phyloP scores from a whole-genome alignment of 2,888 invertebrate genomes.

The Macropis europaea region DNA sequence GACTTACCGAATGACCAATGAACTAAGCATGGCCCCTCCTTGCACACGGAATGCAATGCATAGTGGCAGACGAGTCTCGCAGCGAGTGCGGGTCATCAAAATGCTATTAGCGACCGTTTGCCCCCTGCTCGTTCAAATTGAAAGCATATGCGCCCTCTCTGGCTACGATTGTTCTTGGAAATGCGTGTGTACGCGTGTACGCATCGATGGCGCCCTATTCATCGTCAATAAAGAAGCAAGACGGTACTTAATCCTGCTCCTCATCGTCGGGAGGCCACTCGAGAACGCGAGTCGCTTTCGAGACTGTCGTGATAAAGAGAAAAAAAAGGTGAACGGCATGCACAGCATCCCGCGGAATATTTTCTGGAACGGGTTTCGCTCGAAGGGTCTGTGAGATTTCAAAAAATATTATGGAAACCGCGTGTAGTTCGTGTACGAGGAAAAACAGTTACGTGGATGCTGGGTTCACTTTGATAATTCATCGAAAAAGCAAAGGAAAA shows the following conservation, averaged over 20 bases:
- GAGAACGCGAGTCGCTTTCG: not conserved
- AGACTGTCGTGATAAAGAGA: too few species aligned
- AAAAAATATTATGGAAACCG: too few species aligned
- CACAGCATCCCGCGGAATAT: too few species aligned
- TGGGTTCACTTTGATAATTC: too few species aligned
- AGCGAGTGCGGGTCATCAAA: slow-evolving; percentile 35
- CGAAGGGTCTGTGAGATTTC: too few species aligned
- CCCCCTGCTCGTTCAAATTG: slow-evolving; percentile 34
- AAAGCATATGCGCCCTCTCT: slow-evolving; percentile 14
- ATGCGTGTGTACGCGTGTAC: not conserved
- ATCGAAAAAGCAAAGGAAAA: too few species aligned
- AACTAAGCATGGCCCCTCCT: slow-evolving; percentile 60
- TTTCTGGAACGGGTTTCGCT: too few species aligned
- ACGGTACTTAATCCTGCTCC: slow-evolving; percentile 1
- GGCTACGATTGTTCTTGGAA: slow-evolving; percentile 31
- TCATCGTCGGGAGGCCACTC: not conserved
- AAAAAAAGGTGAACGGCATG: too few species aligned
- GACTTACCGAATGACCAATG: slow-evolving; percentile 74
- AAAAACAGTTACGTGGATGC: too few species aligned
- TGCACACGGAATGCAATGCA: slow-evolving; percentile 41
- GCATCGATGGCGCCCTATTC: slow-evolving; percentile 14
- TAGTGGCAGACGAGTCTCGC: not conserved
- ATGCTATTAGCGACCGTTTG: slow-evolving; percentile 54
- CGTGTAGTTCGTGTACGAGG: too few species aligned
- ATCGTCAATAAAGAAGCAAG: slow-evolving; percentile 21